phyloP scores from a whole-genome alignment of 2,113 vertebrate species.

The Sinocyclocheilus grahami region DNA sequence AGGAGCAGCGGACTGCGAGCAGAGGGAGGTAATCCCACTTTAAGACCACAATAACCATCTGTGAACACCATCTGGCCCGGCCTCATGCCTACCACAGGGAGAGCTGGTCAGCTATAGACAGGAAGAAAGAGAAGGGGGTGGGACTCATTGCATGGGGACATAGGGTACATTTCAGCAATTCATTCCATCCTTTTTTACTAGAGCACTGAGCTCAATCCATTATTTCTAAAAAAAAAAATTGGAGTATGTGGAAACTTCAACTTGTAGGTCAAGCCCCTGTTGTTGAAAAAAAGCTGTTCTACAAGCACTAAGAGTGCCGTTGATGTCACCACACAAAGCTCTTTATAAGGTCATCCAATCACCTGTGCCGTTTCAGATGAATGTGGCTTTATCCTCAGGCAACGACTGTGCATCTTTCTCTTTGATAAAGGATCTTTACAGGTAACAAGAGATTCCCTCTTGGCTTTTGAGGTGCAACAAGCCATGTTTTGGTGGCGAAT shows the following conservation, averaged over 20 bases:
- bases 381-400: constrained; percentile 35
- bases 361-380: constrained; percentile 37
- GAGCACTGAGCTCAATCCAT: background rate
- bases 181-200: background rate
- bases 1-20: constrained; percentile 67
- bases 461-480: constrained; percentile 17
- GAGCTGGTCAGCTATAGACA: constrained; percentile 14
- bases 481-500: constrained; percentile 22
- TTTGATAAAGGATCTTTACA: constrained; percentile 17
- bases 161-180: constrained; percentile 1
- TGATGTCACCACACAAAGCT: constrained; percentile 22
- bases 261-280: constrained; percentile 15
- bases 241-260: background rate
- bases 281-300: background rate
- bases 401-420: background rate
- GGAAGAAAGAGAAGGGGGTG: constrained; percentile 6
- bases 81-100: constrained; percentile 23
- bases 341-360: constrained; percentile 14
- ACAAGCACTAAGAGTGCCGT: background rate
- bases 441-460: constrained; percentile 13
- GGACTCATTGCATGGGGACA: background rate
- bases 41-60: constrained; percentile 83
- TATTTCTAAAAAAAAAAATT: background rate
- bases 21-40: constrained; percentile 79
- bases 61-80: constrained; percentile 79